Conservation (phyloP, 2,113 vertebrate genomes). For the Suricata suricatta region DNA sequence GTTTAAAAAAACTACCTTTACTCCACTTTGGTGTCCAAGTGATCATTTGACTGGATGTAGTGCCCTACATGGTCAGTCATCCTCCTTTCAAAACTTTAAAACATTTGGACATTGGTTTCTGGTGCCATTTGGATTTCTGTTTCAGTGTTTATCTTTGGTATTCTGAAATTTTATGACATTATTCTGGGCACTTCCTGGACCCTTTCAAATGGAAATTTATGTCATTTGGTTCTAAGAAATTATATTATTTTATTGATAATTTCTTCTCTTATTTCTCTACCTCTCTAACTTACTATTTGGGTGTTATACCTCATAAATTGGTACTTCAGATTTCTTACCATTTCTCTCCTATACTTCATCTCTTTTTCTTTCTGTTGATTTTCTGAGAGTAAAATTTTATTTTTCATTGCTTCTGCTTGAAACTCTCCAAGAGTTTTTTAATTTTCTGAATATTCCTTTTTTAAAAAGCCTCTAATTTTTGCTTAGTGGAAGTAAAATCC, state of each 20-base stretch:
- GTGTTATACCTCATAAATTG: not conserved
- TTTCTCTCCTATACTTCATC: not conserved
- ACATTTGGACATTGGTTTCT: not conserved
- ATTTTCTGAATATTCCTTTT: not conserved
- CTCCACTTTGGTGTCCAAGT: not conserved
- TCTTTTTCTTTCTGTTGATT: not conserved
- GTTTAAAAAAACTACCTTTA: not conserved
- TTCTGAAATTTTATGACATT: constrained; percentile 9
- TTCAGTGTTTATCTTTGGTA: not conserved
- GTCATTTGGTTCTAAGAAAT: not conserved
- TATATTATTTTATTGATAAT: not conserved
- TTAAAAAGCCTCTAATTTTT: not conserved
- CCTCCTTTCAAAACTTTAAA: not conserved
- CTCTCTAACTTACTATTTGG: not conserved
- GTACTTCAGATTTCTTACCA: not conserved
- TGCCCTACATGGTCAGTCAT: not conserved
- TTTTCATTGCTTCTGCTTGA: not conserved
- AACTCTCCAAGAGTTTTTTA: not conserved
- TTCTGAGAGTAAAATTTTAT: not conserved
- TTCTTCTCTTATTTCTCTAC: not conserved
- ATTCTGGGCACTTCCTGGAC: not conserved
- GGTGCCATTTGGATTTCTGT: constrained; percentile 4
- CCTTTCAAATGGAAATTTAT: not conserved
- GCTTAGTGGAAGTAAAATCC: not conserved
- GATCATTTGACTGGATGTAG: not conserved